A percentile compares a stretch with the other conserved stretches of the same genome.
Conservation (phyloP, 2,113 vertebrate species). For the Sakesphorus luctuosus region DNA sequence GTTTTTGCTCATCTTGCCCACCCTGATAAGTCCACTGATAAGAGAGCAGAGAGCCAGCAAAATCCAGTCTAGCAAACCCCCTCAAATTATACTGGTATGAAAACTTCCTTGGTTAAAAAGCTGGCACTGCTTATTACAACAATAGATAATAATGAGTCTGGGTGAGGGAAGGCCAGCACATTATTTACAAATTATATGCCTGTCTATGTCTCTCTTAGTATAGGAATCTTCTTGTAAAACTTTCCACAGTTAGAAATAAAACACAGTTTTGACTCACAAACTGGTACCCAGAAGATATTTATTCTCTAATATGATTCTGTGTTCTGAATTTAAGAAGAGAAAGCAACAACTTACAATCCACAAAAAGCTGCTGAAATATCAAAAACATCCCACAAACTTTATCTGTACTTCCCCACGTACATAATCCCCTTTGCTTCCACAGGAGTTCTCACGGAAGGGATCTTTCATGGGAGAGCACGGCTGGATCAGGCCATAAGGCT, state of each 20-base stretch:
- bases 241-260: neutral
- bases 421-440: neutral
- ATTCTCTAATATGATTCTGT: neutral
- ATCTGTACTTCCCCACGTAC: neutral
- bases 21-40: neutral
- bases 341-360: neutral
- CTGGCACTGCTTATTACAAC: neutral
- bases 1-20: neutral
- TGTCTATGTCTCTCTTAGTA: neutral
- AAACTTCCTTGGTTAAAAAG: neutral
- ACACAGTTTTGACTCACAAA: neutral
- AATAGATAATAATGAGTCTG: neutral
- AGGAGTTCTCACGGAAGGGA: neutral
- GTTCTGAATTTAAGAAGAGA: neutral
- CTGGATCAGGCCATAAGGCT: slow-evolving; percentile 14
- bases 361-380: neutral
- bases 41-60: neutral
- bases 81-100: neutral
- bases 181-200: neutral
- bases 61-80: neutral
- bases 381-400: neutral
- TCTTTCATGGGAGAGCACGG: neutral
- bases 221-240: neutral
- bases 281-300: neutral
- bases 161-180: neutral